Conservation (phyloP, 2,113 vertebrate species). For the Pseudolaguvia tuberculata region DNA sequence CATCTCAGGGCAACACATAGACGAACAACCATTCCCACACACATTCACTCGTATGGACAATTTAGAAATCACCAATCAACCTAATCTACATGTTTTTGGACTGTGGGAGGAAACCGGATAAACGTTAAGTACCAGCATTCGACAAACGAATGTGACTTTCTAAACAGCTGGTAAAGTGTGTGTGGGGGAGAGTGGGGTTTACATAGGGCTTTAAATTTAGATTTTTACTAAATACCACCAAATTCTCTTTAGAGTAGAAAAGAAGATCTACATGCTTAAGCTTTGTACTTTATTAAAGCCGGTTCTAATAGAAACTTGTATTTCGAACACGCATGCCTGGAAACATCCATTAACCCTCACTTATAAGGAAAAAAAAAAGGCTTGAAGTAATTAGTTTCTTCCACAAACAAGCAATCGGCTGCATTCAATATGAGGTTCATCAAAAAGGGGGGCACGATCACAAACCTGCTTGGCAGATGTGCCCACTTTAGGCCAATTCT, state of each 20-base stretch:
- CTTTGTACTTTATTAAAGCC: not conserved
- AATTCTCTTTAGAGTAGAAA: not conserved
- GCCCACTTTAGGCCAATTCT: constrained; percentile 25
- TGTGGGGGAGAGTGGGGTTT: not conserved
- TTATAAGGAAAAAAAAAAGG: constrained; percentile 23
- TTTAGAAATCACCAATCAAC: no score
- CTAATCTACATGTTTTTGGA: no score
- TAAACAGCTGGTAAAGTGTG: constrained; percentile 7
- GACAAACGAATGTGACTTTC: not conserved
- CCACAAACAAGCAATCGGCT: constrained; percentile 42
- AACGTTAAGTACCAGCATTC: not conserved
- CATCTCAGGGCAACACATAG: no score
- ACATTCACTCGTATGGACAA: no score
- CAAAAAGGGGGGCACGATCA: not conserved
- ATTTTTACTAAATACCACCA: not conserved
- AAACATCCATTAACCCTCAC: not conserved
- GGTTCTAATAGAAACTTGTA: not conserved
- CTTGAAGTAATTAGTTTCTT: constrained; percentile 49
- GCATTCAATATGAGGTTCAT: constrained; percentile 36
- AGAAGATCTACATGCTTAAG: no score
- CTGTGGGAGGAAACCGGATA: no score
- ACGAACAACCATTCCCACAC: no score
- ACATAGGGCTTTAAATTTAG: not conserved
- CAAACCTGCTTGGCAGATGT: constrained; percentile 46
- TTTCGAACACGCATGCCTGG: not conserved